These are phyloP conservation scores for Cyprinodon variegatus DNA, from an alignment of 2,113 vertebrate genomes.

Conservation along the genomic window DNA sequence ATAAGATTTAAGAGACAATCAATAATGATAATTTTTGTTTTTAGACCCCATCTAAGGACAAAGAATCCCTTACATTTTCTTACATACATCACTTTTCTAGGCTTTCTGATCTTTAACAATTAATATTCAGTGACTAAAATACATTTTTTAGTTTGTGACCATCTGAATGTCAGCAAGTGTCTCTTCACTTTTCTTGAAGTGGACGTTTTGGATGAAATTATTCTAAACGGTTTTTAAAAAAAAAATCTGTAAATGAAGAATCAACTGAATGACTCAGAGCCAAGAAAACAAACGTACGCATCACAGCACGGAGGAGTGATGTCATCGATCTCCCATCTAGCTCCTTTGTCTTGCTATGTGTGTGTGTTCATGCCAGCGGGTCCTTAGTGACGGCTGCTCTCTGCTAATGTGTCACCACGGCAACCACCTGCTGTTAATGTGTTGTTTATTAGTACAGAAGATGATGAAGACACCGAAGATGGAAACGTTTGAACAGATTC, in stretches of 20 bases:
- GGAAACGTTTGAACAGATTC: slow-evolving; percentile 4
- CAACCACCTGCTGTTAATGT: slow-evolving; percentile 40
- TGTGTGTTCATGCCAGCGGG: slow-evolving; percentile 31
- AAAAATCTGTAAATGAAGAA: slow-evolving; percentile 8
- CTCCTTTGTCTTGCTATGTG: not conserved
- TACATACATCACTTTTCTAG: too few species aligned
- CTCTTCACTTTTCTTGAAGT: not conserved
- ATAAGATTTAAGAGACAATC: too few species aligned
- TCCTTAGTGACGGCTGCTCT: slow-evolving; percentile 11
- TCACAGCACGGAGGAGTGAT: slow-evolving; percentile 21
- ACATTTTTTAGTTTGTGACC: too few species aligned
- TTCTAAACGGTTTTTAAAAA: not conserved
- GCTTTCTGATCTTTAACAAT: too few species aligned
- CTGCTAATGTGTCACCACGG: slow-evolving; percentile 40
- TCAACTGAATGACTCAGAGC: slow-evolving; percentile 27
- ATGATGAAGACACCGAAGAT: not conserved
- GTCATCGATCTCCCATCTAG: slow-evolving; percentile 36
- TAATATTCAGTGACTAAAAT: too few species aligned
- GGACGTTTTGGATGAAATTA: not conserved
- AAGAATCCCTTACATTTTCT: too few species aligned
- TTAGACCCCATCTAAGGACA: too few species aligned
- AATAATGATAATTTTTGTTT: too few species aligned
- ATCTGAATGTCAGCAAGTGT: not conserved
- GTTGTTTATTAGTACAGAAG: slow-evolving; percentile 36
- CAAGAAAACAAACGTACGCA: slow-evolving; percentile 22